Evolutionary conservation across 2,797 vertebrate species (phyloP), one percentile per base, ranked within the genome.

Genomic region (Amphiprion clarkii): DNA sequence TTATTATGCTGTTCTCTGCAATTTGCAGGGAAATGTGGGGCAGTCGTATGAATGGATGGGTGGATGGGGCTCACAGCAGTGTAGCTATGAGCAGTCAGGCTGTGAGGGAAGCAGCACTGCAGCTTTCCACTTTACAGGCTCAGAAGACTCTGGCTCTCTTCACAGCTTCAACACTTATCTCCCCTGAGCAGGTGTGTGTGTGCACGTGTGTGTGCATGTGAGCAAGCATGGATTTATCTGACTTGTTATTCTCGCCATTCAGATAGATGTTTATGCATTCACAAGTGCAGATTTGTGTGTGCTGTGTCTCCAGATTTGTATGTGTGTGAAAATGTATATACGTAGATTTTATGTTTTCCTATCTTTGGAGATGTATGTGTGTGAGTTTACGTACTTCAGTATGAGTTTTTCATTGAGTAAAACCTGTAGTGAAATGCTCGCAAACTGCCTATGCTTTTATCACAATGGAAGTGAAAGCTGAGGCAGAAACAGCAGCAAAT

Each of bases 101-200:
- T 82, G 76, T 61, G 65, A 76, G 66, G 61, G 44, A 70, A 59
- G 66, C 68, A 55, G 67, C 71, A 23, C 59, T 74, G 63, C 74
- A 74, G 78, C 71, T 82, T 72, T 71, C 74, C 64, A 75, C 76
- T 82, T 81, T 76, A 79, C 67, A 72, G 76, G 79, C 78, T 80
- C 54, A 79, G 78, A 78, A 60, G 71, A 71, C 74, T 73, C 73
- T 80, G 81, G 79, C 79, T 81, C 76, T 74, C 70, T 76, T 81
- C 67, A 71, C 80, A 67, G 74, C 78, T 82, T 64, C 64, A 81
- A 51, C 85, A 91, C 84, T 88, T 91, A 91, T 90, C 88, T 88
- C 75, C 81, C 76, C 76, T 63, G 72, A 83, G 82, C 87, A 88
- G 87, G 70, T 81, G 74, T 77, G 71, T 53, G 66, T 67, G 48